Percentiles rank a stretch among this genome's conserved stretches.
Evolutionary conservation across 2,113 vertebrate genomes (phyloP).

Genomic region (Atrichornis clamosus): DNA sequence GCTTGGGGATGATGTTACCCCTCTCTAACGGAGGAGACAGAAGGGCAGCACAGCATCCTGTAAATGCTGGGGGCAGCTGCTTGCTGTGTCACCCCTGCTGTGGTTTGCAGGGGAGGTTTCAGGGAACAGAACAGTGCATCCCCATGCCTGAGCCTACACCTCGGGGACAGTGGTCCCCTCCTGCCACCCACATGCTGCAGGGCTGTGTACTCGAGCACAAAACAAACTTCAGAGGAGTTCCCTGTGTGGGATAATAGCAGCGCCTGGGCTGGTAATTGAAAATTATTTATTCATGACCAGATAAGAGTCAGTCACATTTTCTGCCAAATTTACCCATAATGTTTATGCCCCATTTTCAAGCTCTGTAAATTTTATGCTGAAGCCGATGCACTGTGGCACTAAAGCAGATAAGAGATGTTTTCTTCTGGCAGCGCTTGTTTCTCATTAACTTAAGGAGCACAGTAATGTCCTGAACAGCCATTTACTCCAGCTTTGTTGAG

Average conservation of each 20-base stretch:
- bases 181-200: not conserved
- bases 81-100: not conserved
- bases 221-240: conserved; percentile 62
- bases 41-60: not conserved
- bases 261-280: conserved; percentile 67
- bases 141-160: not conserved
- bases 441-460: conserved; percentile 72
- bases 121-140: not conserved
- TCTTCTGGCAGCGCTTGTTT: conserved; percentile 64
- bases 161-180: not conserved
- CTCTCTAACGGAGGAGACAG: not conserved
- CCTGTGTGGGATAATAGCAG: conserved; percentile 33
- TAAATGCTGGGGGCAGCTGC: not conserved
- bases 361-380: conserved; percentile 80
- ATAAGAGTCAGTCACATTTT: conserved; percentile 74
- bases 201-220: not conserved
- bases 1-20: not conserved
- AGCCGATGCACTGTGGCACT: conserved; percentile 62
- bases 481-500: conserved; percentile 18
- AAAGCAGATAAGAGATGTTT: conserved; percentile 69
- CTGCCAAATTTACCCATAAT: conserved; percentile 79
- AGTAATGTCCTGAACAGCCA: conserved; percentile 58
- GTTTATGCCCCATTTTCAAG: conserved; percentile 78
- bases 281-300: conserved; percentile 79
- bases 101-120: not conserved